Conservation (phyloP, 2,797 vertebrate species). For the Glyptemys insculpta region DNA sequence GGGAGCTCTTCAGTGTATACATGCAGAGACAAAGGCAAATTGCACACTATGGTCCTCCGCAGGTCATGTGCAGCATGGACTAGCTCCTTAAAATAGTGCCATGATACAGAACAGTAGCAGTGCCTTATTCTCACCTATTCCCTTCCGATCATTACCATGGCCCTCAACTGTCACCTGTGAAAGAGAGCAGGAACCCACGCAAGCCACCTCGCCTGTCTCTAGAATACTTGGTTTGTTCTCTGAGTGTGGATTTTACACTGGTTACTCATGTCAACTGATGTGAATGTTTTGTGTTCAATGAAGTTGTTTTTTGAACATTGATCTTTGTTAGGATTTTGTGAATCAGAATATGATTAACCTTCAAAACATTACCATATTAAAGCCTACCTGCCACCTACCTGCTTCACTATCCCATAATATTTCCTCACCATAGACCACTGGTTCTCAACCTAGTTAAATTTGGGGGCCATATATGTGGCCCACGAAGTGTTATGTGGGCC, state of each 20-base stretch:
- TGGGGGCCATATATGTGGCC: too few species aligned
- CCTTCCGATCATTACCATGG: not conserved
- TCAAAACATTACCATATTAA: not conserved
- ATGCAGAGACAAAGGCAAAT: not conserved
- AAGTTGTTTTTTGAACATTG: not conserved
- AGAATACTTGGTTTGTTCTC: not conserved
- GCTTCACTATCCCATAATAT: not conserved
- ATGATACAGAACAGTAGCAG: not conserved
- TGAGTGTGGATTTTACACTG: not conserved
- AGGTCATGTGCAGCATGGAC: not conserved
- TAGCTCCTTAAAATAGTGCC: not conserved
- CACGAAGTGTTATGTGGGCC: too few species aligned
- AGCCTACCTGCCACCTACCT: accelerated
- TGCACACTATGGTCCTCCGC: not conserved
- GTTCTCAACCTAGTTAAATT: too few species aligned
- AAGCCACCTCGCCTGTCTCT: not conserved
- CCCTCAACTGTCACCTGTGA: not conserved
- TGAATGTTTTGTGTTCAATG: not conserved
- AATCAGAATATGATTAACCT: not conserved
- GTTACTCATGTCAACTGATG: not conserved
- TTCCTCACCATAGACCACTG: not conserved
- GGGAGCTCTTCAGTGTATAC: not conserved
- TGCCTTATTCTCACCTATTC: not conserved
- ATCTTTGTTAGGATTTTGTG: not conserved
- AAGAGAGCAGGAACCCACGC: not conserved